Conservation (phyloP, 1,140 invertebrate species). For the Coboldia fuscipes region DNA sequence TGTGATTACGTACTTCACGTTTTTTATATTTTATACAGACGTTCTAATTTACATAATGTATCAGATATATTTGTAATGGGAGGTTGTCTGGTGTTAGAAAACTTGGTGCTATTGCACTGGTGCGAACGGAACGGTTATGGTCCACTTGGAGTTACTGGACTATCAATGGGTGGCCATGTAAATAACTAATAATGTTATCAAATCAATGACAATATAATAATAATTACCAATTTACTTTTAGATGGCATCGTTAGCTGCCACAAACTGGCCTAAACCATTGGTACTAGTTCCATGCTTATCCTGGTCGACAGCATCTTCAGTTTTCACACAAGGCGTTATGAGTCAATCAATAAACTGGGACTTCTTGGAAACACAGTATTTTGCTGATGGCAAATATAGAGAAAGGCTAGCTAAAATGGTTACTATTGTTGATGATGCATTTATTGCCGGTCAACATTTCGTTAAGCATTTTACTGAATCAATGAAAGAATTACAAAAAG, state of each 20-base stretch:
- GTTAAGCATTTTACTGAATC: conserved; percentile 47
- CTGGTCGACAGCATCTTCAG: conserved; percentile 89
- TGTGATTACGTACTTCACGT: conserved; percentile 2
- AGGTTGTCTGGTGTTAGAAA: conserved; percentile 85
- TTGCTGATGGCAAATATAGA: conserved; percentile 56
- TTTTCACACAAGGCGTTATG: conserved; percentile 44
- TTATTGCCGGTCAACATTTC: conserved; percentile 59
- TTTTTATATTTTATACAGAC: conserved; percentile 27
- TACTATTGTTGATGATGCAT: conserved; percentile 45
- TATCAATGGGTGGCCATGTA: conserved; percentile 99
- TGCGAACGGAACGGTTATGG: conserved; percentile 70
- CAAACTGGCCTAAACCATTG: conserved; percentile 84
- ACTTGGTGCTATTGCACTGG: conserved; percentile 82
- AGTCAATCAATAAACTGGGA: conserved; percentile 89
- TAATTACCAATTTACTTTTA: conserved; percentile 20
- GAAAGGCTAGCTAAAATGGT: conserved; percentile 70
- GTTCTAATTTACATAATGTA: conserved; percentile 85
- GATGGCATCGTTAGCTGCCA: conserved; percentile 93
- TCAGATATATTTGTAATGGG: conserved; percentile 99
- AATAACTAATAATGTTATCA: conserved; percentile 19
- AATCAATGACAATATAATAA: not conserved
- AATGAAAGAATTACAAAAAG: conserved; percentile 13
- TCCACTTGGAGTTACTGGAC: conserved; percentile 82
- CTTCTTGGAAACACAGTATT: conserved; percentile 71
- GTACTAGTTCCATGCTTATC: conserved; percentile 86